A percentile compares a stretch with the other conserved stretches of the same genome.
Evolutionary conservation across 2,797 vertebrate genomes (phyloP).

Genomic region (Distichodus sexfasciatus): DNA sequence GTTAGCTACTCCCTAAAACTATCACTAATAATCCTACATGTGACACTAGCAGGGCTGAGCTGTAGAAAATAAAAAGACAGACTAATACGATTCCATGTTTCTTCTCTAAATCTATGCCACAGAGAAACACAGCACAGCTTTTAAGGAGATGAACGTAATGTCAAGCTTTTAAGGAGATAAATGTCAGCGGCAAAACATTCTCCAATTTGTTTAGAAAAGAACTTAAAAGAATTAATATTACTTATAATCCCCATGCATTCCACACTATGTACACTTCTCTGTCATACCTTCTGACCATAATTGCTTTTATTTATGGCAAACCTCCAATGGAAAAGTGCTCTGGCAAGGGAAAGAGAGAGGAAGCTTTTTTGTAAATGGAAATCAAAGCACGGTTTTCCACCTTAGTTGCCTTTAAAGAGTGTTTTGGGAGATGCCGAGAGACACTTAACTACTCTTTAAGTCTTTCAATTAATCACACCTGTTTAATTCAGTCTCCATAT

Average conservation of each 20-base stretch:
- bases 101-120: too few relatives aligned
- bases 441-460: constrained; percentile 51
- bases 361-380: constrained; percentile 36
- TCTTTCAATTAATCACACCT: constrained; percentile 59
- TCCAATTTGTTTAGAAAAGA: not conserved
- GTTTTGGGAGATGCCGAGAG: constrained; percentile 39
- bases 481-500: constrained; percentile 43
- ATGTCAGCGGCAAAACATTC: too few relatives aligned
- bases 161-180: too few relatives aligned
- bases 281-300: constrained; percentile 23
- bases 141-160: too few relatives aligned
- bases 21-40: too few relatives aligned
- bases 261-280: not conserved
- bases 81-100: too few relatives aligned
- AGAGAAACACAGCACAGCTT: too few relatives aligned
- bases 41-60: too few relatives aligned
- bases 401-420: constrained; percentile 28
- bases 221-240: not conserved
- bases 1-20: too few relatives aligned
- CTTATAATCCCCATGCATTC: not conserved
- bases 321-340: constrained; percentile 38
- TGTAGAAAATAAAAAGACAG: too few relatives aligned
- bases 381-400: constrained; percentile 51
- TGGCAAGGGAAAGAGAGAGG: constrained; percentile 21
- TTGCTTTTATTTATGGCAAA: constrained; percentile 46